Percentiles rank a stretch among this genome's conserved stretches.
phyloP scores from a whole-genome alignment of 2,888 invertebrate species.

The Diplazon laetatorius region DNA sequence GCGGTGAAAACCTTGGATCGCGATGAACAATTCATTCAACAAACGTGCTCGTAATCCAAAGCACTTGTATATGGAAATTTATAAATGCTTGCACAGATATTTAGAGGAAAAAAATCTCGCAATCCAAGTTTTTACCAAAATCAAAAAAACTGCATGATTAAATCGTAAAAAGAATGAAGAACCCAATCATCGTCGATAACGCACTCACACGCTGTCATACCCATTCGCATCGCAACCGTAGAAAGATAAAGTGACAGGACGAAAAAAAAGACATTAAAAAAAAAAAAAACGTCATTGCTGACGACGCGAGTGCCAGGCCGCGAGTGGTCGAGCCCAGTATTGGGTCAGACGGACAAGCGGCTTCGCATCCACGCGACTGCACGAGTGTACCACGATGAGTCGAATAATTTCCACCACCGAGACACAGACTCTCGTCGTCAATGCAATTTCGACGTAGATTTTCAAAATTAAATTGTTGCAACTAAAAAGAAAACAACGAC shows the following conservation, averaged over 20 bases:
- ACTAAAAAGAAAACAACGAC: too few species aligned
- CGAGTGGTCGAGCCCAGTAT: constrained; percentile 42
- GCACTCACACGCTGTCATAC: not conserved
- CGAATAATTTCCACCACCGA: not conserved
- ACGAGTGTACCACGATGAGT: not conserved
- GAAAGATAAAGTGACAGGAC: not conserved
- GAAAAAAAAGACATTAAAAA: constrained; percentile 2
- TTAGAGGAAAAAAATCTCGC: too few species aligned
- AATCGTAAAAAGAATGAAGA: too few species aligned
- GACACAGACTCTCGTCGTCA: constrained; percentile 2
- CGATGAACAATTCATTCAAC: too few species aligned
- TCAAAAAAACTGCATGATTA: constrained; percentile 50
- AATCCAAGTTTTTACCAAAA: too few species aligned
- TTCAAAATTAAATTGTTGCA: too few species aligned
- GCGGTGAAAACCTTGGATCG: too few species aligned
- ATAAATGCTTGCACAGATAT: too few species aligned
- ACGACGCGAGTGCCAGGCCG: constrained; percentile 12
- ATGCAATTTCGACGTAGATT: not conserved
- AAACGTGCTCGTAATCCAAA: too few species aligned
- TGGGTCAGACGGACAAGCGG: constrained; percentile 33
- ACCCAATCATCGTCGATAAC: not conserved
- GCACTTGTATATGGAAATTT: too few species aligned
- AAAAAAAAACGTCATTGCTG: constrained; percentile 20
- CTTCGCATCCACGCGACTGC: not conserved
- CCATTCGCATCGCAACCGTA: constrained; percentile 21